phyloP scores from a whole-genome alignment of 1,140 invertebrate genomes.

The Bombus breviceps region DNA sequence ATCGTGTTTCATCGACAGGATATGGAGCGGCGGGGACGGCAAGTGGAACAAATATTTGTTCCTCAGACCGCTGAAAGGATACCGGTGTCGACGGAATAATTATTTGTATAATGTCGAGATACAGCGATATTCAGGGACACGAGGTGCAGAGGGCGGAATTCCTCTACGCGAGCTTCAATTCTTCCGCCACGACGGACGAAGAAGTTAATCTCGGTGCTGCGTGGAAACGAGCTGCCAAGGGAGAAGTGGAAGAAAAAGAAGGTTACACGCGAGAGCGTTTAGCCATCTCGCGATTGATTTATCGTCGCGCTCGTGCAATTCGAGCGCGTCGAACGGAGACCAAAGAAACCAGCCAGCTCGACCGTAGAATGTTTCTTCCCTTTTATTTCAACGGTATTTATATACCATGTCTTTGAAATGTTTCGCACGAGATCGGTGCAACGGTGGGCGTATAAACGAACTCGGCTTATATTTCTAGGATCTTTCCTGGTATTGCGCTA shows the following conservation, averaged over 20 bases:
- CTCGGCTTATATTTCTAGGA: no score
- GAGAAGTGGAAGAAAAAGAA: background rate
- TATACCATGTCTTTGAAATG: background rate
- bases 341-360: background rate
- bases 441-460: no score
- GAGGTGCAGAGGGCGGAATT: background rate
- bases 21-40: background rate
- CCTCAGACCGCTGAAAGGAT: slow-evolving; percentile 22
- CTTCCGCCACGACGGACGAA: background rate
- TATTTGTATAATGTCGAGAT: slow-evolving; percentile 33
- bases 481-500: no score
- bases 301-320: slow-evolving; percentile 29
- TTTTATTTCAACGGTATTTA: background rate
- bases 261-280: slow-evolving; percentile 21
- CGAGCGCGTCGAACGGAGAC: background rate
- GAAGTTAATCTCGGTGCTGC: slow-evolving; percentile 23
- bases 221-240: background rate
- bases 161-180: background rate
- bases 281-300: slow-evolving; percentile 55
- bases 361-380: background rate
- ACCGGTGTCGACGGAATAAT: slow-evolving; percentile 34
- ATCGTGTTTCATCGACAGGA: background rate
- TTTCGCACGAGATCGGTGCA: background rate
- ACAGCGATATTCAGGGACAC: background rate
- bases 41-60: slow-evolving; percentile 37